Conservation (phyloP, 2,888 invertebrate genomes). For the Spodoptera littoralis region DNA sequence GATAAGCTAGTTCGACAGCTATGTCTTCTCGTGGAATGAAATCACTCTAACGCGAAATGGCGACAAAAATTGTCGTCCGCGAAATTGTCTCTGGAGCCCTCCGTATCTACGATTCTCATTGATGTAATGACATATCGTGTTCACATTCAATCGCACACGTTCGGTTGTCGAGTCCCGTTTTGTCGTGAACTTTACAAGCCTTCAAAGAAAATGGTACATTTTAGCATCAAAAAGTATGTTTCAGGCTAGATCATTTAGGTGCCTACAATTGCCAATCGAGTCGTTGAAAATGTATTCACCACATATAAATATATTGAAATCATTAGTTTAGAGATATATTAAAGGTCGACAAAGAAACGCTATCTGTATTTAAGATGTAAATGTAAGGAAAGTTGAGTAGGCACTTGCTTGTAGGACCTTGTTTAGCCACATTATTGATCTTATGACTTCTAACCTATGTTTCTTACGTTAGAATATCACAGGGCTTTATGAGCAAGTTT, state of each 20-base stretch:
- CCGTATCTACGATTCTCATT: slow-evolving; percentile 65
- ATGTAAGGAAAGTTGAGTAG: too few relatives aligned
- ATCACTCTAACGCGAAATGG: slow-evolving; percentile 78
- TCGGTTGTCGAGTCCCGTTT: slow-evolving; percentile 35
- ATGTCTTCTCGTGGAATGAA: slow-evolving; percentile 73
- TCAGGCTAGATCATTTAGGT: too few relatives aligned
- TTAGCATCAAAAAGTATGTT: too few relatives aligned
- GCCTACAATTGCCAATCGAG: too few relatives aligned
- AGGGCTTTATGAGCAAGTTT: slow-evolving; percentile 38
- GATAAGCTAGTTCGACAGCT: slow-evolving; percentile 75
- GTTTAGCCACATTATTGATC: slow-evolving; percentile 5
- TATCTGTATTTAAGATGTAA: too few relatives aligned
- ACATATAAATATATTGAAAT: too few relatives aligned
- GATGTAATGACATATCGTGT: slow-evolving; percentile 62
- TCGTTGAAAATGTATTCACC: too few relatives aligned
- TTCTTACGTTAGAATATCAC: slow-evolving; percentile 38
- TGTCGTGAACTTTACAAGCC: not conserved
- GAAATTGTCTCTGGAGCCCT: slow-evolving; percentile 73
- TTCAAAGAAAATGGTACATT: too few relatives aligned
- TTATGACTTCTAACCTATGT: slow-evolving; percentile 13
- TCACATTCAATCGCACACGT: slow-evolving; percentile 60
- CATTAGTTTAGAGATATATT: too few relatives aligned
- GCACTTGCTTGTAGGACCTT: not conserved
- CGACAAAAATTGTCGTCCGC: slow-evolving; percentile 77
- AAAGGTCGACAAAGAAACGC: too few relatives aligned